These are phyloP conservation scores for Mactromeris polynyma DNA, from an alignment of 2,888 invertebrate genomes.

Conservation along the genomic window DNA sequence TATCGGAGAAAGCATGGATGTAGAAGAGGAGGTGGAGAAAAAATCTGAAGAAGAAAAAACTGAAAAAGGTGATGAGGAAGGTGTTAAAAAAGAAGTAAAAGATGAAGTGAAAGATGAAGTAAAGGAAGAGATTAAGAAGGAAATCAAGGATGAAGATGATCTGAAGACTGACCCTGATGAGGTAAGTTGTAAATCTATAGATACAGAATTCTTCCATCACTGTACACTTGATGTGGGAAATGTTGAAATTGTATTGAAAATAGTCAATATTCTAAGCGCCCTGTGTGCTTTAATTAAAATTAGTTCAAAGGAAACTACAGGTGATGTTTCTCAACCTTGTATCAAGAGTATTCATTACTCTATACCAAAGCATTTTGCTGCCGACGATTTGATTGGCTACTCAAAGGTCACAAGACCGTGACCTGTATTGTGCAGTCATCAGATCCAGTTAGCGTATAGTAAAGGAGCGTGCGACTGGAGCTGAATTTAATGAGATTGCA, in stretches of 20 bases:
- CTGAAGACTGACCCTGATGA: constrained; percentile 46
- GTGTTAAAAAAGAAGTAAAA: constrained; percentile 40
- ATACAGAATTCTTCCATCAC: neutral
- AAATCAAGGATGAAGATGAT: constrained; percentile 36
- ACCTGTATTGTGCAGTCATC: too few relatives aligned
- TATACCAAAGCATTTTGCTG: too few relatives aligned
- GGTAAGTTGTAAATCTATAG: constrained; percentile 14
- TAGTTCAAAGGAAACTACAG: neutral
- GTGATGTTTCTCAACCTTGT: too few relatives aligned
- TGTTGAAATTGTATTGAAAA: neutral
- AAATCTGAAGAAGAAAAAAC: constrained; percentile 45
- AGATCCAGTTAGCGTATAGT: too few relatives aligned
- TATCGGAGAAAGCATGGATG: constrained; percentile 20
- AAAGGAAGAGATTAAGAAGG: constrained; percentile 29
- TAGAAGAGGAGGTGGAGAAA: constrained; percentile 46
- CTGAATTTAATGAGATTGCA: too few relatives aligned
- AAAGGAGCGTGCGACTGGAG: too few relatives aligned
- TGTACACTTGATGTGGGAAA: neutral
- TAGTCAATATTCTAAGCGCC: neutral
- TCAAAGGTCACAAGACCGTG: too few relatives aligned
- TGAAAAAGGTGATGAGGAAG: constrained; percentile 46
- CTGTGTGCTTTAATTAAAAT: neutral
- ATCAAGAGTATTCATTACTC: too few relatives aligned
- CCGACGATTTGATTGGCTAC: too few relatives aligned
- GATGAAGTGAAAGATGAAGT: constrained; percentile 49